Evolutionary conservation across 1,140 invertebrate species (phyloP).

Genomic region (Caenorhabditis latens): DNA sequence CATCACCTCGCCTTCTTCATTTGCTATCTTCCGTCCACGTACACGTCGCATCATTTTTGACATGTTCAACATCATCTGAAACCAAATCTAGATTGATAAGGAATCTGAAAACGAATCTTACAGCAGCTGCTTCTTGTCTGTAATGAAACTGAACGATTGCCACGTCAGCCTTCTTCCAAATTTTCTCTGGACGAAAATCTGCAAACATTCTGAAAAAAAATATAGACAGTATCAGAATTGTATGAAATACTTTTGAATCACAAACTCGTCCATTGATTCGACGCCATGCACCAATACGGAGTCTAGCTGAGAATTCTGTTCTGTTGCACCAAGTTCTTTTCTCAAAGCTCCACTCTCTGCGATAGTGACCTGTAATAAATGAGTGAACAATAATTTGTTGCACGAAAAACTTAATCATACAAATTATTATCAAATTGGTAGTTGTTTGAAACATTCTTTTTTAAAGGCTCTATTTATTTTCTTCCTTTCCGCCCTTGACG

Average conservation of each 20-base stretch:
- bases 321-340: slow-evolving; percentile 13
- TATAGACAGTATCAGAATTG: neutral
- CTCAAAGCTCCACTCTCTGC: slow-evolving; percentile 2
- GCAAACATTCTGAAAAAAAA: slow-evolving; percentile 57
- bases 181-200: slow-evolving; percentile 24
- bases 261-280: slow-evolving; percentile 44
- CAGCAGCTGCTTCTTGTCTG: slow-evolving; percentile 46
- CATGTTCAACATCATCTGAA: slow-evolving; percentile 58
- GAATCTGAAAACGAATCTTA: neutral
- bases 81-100: neutral
- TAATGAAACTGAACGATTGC: slow-evolving; percentile 44
- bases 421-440: no score
- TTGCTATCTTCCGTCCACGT: slow-evolving; percentile 48
- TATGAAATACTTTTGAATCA: slow-evolving; percentile 7
- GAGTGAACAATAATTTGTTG: neutral
- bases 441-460: neutral
- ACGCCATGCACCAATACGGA: slow-evolving; percentile 27
- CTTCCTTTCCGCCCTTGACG: neutral
- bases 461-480: neutral
- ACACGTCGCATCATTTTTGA: slow-evolving; percentile 49
- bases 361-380: neutral
- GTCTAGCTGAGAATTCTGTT: slow-evolving; percentile 14
- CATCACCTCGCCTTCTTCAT: slow-evolving; percentile 50
- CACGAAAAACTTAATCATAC: no score
- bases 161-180: neutral